Evolutionary conservation across 2,888 invertebrate species (phyloP).

Genomic region (Sinotaia quadrata): DNA sequence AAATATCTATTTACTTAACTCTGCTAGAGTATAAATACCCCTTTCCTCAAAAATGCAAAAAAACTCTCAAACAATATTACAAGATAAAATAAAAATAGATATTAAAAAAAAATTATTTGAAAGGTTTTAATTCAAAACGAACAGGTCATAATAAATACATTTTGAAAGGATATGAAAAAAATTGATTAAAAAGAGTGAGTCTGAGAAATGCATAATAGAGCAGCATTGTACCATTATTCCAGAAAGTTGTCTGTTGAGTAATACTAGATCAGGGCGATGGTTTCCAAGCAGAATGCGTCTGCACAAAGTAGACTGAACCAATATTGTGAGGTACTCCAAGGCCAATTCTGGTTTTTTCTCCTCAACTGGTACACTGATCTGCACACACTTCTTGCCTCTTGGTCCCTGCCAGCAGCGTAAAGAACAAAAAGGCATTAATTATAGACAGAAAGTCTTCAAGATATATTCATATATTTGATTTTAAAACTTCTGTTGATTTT

Average conservation of each 20-base stretch:
- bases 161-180: no score
- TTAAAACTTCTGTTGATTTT: no score
- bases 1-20: constrained; percentile 4
- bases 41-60: no score
- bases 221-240: background rate
- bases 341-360: constrained; percentile 28
- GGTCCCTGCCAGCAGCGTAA: constrained; percentile 12
- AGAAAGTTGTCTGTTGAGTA: background rate
- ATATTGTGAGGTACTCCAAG: constrained; percentile 27
- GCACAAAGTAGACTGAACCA: constrained; percentile 31
- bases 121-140: no score
- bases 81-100: no score
- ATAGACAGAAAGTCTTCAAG: no score
- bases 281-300: constrained; percentile 26
- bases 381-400: constrained; percentile 32
- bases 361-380: constrained; percentile 31
- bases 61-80: no score
- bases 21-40: no score
- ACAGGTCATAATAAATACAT: no score
- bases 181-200: background rate
- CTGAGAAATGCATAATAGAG: background rate
- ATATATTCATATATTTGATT: no score
- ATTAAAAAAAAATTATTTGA: no score
- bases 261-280: background rate
- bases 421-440: background rate